These are phyloP conservation scores for Hypomesus transpacificus DNA, from an alignment of 2,113 vertebrate genomes.

Conservation along the genomic window DNA sequence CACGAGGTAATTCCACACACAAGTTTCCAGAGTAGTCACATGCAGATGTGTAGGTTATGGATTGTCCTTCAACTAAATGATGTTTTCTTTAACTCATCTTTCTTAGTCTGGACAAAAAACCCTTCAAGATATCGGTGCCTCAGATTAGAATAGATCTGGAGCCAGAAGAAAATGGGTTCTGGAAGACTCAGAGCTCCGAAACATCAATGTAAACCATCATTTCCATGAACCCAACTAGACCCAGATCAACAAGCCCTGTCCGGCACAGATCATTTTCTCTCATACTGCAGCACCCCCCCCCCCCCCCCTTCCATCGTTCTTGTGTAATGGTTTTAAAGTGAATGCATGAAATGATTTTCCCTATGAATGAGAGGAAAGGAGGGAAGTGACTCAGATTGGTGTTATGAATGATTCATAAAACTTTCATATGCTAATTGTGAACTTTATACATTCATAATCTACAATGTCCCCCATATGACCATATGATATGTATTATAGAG, in stretches of 20 bases:
- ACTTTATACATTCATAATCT: conserved; percentile 11
- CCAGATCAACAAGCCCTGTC: conserved; percentile 5
- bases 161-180: conserved; percentile 75
- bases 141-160: conserved; percentile 79
- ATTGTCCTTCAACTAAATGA: no score
- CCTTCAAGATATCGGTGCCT: conserved; percentile 78
- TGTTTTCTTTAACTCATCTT: background rate
- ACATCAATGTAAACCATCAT: conserved; percentile 75
- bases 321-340: no score
- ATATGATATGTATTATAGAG: background rate
- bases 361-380: background rate
- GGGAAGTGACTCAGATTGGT: conserved; percentile 4
- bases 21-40: background rate
- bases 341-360: background rate
- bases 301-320: no score
- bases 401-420: conserved; percentile 17
- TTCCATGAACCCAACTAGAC: conserved; percentile 7
- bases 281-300: no score
- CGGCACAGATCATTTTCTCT: background rate
- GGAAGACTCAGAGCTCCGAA: conserved; percentile 81
- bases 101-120: conserved; percentile 78
- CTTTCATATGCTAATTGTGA: background rate
- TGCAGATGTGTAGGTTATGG: no score
- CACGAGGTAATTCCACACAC: conserved; percentile 77
- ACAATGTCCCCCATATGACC: conserved; percentile 2